Conservation (phyloP, 92 coral and sea anemone species). For the Ricordea florida region DNA sequence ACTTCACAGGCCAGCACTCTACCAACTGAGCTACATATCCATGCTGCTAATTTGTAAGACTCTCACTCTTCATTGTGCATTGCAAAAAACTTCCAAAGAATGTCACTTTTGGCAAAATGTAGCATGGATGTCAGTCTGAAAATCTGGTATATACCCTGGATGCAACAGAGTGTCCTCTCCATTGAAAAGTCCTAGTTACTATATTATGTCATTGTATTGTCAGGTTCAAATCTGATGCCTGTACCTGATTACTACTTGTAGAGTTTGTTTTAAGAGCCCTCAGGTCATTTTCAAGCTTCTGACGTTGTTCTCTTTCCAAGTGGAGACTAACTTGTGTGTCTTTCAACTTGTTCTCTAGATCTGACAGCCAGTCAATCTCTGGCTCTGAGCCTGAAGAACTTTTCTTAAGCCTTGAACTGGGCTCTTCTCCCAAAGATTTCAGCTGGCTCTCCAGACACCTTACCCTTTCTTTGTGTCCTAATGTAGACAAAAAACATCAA, state of each 20-base stretch:
- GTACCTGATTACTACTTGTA: constrained; percentile 7
- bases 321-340: background rate
- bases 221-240: background rate
- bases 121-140: no score
- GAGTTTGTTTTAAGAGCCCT: background rate
- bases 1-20: no score
- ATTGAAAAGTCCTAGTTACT: no score
- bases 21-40: no score
- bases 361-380: constrained; percentile 1
- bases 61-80: no score
- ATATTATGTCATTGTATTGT: no score
- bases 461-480: constrained; percentile 22
- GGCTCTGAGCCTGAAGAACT: constrained; percentile 29
- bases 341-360: background rate
- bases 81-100: no score
- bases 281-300: constrained; percentile 10
- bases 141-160: no score
- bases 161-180: no score
- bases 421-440: constrained; percentile 26
- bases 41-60: no score
- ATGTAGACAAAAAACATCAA: no score
- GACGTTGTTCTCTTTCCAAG: constrained; percentile 11
- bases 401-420: constrained; percentile 6
- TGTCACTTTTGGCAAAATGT: no score
- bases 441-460: constrained; percentile 2